Percentiles rank a stretch among this genome's conserved stretches.
Conservation (phyloP, 2,888 invertebrate species). For the Volucella zonaria region DNA sequence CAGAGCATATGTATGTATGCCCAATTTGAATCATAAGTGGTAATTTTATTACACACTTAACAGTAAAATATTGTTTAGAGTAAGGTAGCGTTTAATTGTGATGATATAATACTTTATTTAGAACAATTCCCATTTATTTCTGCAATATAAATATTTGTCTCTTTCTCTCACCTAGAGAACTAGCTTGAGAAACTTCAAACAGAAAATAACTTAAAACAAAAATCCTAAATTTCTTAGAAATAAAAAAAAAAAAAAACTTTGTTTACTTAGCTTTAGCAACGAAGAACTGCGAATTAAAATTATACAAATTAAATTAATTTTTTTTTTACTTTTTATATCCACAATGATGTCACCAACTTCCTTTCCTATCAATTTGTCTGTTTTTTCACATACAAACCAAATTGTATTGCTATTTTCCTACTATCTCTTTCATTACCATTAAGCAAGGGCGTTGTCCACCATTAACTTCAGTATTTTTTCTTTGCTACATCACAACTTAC, state of each 20-base stretch:
- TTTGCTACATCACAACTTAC: background rate
- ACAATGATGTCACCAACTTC: conserved; percentile 62
- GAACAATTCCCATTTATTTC: conserved; percentile 35
- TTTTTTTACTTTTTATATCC: conserved; percentile 3
- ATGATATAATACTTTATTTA: conserved; percentile 66
- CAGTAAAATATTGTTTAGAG: too few species aligned
- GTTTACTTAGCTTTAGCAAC: too few species aligned
- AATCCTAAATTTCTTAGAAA: too few species aligned
- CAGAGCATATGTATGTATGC: too few species aligned
- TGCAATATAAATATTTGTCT: background rate
- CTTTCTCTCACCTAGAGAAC: conserved; percentile 14
- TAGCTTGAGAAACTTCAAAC: too few species aligned
- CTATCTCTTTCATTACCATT: conserved; percentile 41
- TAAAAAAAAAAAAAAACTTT: too few species aligned
- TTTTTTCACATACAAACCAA: background rate
- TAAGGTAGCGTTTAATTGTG: conserved; percentile 1
- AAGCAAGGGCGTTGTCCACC: conserved; percentile 64
- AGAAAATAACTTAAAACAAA: too few species aligned
- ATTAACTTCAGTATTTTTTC: background rate
- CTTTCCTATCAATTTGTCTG: conserved; percentile 20
- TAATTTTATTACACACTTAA: too few species aligned
- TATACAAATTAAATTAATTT: background rate
- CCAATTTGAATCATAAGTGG: too few species aligned
- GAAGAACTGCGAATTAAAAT: too few species aligned
- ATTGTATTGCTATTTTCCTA: conserved; percentile 39